Evolutionary conservation across 2,113 vertebrate genomes (phyloP).

Genomic region (Neolamprologus modestus): DNA sequence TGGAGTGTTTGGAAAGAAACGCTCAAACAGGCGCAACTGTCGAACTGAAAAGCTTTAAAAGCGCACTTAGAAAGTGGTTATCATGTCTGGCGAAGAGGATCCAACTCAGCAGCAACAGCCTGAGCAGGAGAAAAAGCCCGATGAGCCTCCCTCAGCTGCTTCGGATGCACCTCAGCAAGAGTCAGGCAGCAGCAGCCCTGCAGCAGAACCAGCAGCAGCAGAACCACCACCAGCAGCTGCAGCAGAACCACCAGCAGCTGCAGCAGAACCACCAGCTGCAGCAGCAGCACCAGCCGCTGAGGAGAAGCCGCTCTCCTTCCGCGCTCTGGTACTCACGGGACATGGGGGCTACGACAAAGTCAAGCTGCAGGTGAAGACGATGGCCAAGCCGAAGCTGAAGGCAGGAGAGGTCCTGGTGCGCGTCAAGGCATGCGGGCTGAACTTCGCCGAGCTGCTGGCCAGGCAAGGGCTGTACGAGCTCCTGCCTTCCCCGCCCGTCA

Average conservation of each 20-base stretch:
- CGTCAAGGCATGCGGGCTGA: slow-evolving; percentile 82
- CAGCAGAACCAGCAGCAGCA: neutral
- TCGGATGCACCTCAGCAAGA: neutral
- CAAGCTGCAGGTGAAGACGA: slow-evolving; percentile 74
- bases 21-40: neutral
- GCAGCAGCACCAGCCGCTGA: neutral
- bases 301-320: slow-evolving; percentile 43
- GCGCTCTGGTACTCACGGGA: slow-evolving; percentile 77
- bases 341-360: slow-evolving; percentile 84
- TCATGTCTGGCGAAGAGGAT: slow-evolving; percentile 68
- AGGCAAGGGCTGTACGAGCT: slow-evolving; percentile 81
- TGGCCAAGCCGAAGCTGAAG: slow-evolving; percentile 48
- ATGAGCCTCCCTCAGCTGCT: slow-evolving; percentile 1
- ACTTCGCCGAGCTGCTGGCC: slow-evolving; percentile 83
- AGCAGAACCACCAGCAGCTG: neutral
- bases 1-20: neutral
- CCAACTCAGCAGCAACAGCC: slow-evolving; percentile 47
- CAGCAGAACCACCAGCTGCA: neutral
- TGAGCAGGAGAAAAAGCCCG: slow-evolving; percentile 31
- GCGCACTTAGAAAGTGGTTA: neutral
- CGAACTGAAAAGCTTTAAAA: neutral
- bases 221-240: neutral
- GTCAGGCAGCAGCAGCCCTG: neutral
- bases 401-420: slow-evolving; percentile 74
- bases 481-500: slow-evolving; percentile 75